A percentile compares a stretch with the other conserved stretches of the same genome.
phyloP scores from a whole-genome alignment of 2,888 invertebrate genomes.

The Adelognathus sp. region DNA sequence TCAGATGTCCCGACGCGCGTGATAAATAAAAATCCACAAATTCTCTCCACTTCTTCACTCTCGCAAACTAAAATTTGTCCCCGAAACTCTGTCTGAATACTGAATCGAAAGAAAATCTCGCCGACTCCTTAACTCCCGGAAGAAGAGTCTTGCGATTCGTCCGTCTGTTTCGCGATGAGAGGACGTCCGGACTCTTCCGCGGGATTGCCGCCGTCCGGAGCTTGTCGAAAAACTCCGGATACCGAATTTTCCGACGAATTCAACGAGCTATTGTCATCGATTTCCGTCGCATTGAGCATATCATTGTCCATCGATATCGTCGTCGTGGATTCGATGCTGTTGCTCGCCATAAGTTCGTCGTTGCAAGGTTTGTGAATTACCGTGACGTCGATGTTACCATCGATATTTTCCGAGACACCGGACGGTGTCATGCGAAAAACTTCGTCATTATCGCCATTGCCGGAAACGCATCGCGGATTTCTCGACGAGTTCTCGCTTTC shows the following conservation, averaged over 20 bases:
- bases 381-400: constrained; percentile 70
- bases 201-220: constrained; percentile 79
- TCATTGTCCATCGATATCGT: constrained; percentile 56
- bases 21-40: background rate
- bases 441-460: constrained; percentile 53
- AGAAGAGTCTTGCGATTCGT: constrained; percentile 62
- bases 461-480: constrained; percentile 17
- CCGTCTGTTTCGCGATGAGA: constrained; percentile 40
- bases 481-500: constrained; percentile 56
- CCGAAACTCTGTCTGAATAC: background rate
- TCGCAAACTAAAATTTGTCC: background rate
- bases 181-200: constrained; percentile 70
- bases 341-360: constrained; percentile 68
- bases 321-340: constrained; percentile 64
- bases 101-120: background rate
- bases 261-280: constrained; percentile 65
- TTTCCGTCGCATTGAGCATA: constrained; percentile 48
- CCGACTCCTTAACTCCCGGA: constrained; percentile 59
- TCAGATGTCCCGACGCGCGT: background rate
- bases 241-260: constrained; percentile 70
- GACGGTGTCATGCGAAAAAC: constrained; percentile 68
- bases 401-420: constrained; percentile 69
- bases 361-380: constrained; percentile 68
- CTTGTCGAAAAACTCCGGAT: constrained; percentile 75
- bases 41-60: background rate